Conservation (phyloP, 2,113 vertebrate species). For the Austrofundulus limnaeus region DNA sequence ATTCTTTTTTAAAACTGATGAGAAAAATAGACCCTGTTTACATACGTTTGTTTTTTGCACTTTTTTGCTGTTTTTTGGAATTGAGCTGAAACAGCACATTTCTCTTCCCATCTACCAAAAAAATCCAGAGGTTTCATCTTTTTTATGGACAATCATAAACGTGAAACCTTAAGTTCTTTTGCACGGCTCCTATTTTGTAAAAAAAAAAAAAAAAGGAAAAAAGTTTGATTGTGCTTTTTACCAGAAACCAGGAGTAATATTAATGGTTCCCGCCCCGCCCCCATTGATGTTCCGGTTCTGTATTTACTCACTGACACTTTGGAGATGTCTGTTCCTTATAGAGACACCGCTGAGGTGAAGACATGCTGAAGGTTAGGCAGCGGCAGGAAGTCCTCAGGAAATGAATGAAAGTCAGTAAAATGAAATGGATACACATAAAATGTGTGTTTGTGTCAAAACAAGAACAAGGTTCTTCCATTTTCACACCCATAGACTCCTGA, state of each 20-base stretch:
- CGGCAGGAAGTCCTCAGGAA: not conserved
- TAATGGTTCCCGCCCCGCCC: constrained; percentile 25
- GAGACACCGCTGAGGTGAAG: not conserved
- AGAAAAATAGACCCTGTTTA: constrained; percentile 57
- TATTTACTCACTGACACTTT: not conserved
- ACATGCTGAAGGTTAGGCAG: not conserved
- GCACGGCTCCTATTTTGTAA: constrained; percentile 43
- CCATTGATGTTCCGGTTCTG: not conserved
- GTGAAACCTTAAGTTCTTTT: constrained; percentile 50
- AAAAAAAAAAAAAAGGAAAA: constrained; percentile 2
- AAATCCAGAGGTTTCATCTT: constrained; percentile 49
- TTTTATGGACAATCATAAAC: constrained; percentile 70
- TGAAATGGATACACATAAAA: too few species aligned
- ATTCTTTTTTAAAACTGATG: constrained; percentile 68
- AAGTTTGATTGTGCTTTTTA: constrained; percentile 42
- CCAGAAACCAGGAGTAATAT: constrained; percentile 35
- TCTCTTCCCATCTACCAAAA: constrained; percentile 41
- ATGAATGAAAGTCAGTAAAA: not conserved
- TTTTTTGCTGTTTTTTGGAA: constrained; percentile 60
- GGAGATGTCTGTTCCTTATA: not conserved
- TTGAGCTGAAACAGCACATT: constrained; percentile 18
- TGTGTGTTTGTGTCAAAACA: not conserved
- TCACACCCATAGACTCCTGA: too few species aligned
- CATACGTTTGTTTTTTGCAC: constrained; percentile 66
- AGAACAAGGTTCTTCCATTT: too few species aligned